phyloP scores from a whole-genome alignment of 2,888 invertebrate genomes.

The Congeria kusceri region DNA sequence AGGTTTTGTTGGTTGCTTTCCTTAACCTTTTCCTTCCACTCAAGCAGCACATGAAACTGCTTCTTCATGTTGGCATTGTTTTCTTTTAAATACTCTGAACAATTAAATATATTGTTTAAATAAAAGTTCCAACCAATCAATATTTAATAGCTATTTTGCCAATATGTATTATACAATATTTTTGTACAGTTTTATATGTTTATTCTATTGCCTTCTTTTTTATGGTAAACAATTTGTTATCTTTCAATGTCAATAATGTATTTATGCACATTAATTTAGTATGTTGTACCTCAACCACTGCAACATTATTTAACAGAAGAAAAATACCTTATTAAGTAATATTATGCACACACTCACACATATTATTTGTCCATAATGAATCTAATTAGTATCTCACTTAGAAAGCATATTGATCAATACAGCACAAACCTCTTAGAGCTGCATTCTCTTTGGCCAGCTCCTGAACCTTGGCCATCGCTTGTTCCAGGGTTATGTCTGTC shows the following conservation, averaged over 20 bases:
- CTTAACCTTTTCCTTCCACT: constrained; percentile 76
- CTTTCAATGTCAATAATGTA: too few species aligned
- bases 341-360: background rate
- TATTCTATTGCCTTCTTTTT: too few species aligned
- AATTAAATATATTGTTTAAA: background rate
- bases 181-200: too few species aligned
- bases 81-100: constrained; percentile 74
- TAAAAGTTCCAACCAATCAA: too few species aligned
- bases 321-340: background rate
- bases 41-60: constrained; percentile 73
- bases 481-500: constrained; percentile 75
- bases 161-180: too few species aligned
- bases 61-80: constrained; percentile 77
- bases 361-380: too few species aligned
- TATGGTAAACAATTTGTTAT: too few species aligned
- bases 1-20: constrained; percentile 71
- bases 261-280: too few species aligned
- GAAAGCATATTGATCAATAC: too few species aligned
- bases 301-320: background rate
- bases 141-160: too few species aligned
- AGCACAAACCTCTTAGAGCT: constrained; percentile 69
- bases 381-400: too few species aligned
- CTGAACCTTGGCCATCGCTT: constrained; percentile 73
- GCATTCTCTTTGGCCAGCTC: constrained; percentile 76
- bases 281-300: too few species aligned